A percentile compares a stretch with the other conserved stretches of the same genome.
phyloP scores from a whole-genome alignment of 2,888 invertebrate species.

The Hypomecis atomaria region DNA sequence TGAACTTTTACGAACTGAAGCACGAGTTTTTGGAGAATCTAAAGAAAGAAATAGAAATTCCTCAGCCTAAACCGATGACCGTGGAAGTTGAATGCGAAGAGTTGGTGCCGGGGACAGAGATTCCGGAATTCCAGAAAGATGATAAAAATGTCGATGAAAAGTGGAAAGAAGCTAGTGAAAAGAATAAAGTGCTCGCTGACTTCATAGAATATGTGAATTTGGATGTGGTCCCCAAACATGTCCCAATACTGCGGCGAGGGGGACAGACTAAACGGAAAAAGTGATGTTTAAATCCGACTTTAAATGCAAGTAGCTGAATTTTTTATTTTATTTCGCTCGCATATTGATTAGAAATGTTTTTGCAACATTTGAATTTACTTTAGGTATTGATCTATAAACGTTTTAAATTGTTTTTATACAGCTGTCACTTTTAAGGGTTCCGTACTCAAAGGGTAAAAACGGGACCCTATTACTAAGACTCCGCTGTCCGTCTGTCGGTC shows the following conservation, averaged over 20 bases:
- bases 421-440: too few relatives aligned
- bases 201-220: constrained; percentile 2
- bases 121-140: not conserved
- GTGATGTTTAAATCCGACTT: not conserved
- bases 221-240: not conserved
- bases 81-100: not conserved
- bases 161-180: constrained; percentile 1
- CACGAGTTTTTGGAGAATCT: not conserved
- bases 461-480: too few relatives aligned
- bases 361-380: too few relatives aligned
- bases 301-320: too few relatives aligned
- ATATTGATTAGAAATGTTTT: too few relatives aligned
- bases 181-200: not conserved
- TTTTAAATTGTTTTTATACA: too few relatives aligned
- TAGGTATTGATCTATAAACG: too few relatives aligned
- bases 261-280: not conserved
- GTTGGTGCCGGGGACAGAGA: not conserved
- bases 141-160: not conserved
- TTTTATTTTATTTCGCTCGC: too few relatives aligned
- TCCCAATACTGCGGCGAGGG: constrained; percentile 2
- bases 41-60: constrained; percentile 6
- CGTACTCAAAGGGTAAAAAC: too few relatives aligned
- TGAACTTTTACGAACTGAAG: constrained; percentile 2
- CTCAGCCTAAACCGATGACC: not conserved
- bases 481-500: too few relatives aligned